Base-by-base conservation (phyloP, 2,888 invertebrate genomes). In the Ormyrus rosae region DNA sequence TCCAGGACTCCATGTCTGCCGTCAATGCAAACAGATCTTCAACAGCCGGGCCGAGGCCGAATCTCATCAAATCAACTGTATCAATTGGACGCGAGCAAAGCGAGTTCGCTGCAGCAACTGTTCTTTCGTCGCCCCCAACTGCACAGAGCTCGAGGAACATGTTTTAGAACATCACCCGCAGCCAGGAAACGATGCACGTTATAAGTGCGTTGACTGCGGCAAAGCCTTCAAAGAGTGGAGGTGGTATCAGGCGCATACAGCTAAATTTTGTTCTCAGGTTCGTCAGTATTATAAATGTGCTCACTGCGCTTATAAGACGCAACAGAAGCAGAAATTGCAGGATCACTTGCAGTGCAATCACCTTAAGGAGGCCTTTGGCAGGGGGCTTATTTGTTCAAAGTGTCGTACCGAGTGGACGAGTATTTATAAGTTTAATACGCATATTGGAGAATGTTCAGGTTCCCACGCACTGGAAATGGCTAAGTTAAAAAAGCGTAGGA, bases 301-400 rank as follows among this genome's bases (percentile, higher is more conserved):
- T 34, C 34, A 34, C 4, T 34, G 34, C 34, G 34, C 34, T 34
- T 34, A 34, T 34, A 34, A 34, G 34, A 34, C 34, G 4, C 34
- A 34, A 34, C 34, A 34, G 34, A 34, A 34, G 34, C 34, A 34
- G 34, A 34, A 4, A 19, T 10, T 60, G 50, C 13, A 11, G 11
- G 60, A 63, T 11, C 73, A 73, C 11, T 45, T 73, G 45, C 53
- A 64, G 1, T 73, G 53, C 64, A 53, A 45, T 6, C 73, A 73
- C 11, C 8, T 73, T 7, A 8, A 63, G 5, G 6, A 64, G n/a
- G 64, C n/a, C 48, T 64, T 63, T 4, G 73, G 73, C 8, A 64
- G 53, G 53, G 8, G 11, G 10, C 6, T 64, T n/a, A 7, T 9
- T 0, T 73, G 73, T 11, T 1, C 6, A 0, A 73, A 73, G 45